These are phyloP conservation scores for Polypterus senegalus DNA, from an alignment of 2,113 vertebrate genomes.

Conservation along the genomic window DNA sequence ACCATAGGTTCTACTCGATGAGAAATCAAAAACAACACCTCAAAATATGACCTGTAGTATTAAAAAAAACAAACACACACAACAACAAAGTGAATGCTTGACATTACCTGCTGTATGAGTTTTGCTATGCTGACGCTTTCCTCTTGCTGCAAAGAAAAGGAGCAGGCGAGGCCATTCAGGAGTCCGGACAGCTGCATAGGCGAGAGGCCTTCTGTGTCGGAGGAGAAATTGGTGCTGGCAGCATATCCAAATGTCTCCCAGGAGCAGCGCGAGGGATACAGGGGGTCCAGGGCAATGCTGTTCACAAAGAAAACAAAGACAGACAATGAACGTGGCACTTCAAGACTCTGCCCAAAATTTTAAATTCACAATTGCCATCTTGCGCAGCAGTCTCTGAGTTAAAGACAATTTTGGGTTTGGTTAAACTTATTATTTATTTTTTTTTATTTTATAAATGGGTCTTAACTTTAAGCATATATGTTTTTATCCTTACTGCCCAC, in stretches of 20 bases:
- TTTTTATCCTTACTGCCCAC: too few relatives aligned
- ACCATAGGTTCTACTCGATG: too few relatives aligned
- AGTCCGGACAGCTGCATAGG: conserved; percentile 75
- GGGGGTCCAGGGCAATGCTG: conserved; percentile 88
- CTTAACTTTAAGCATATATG: too few relatives aligned
- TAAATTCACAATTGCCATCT: too few relatives aligned
- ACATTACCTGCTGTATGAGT: conserved; percentile 84
- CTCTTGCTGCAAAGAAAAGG: conserved; percentile 83
- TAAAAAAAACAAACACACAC: background rate
- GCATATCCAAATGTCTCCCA: conserved; percentile 95
- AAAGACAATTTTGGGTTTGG: too few relatives aligned
- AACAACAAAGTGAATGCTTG: background rate
- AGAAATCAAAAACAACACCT: background rate
- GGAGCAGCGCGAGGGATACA: conserved; percentile 93
- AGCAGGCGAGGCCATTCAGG: conserved; percentile 86
- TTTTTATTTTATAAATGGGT: too few relatives aligned
- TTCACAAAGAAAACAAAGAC: conserved; percentile 7
- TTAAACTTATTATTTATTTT: too few relatives aligned
- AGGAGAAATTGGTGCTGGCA: conserved; percentile 59
- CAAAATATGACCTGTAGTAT: background rate
- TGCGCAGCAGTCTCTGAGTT: too few relatives aligned
- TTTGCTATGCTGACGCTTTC: conserved; percentile 91
- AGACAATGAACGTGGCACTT: background rate
- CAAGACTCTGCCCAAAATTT: too few relatives aligned
- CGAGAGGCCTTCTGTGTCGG: conserved; percentile 60